Conservation (phyloP, 2,888 invertebrate genomes). For the Suillia variegata region DNA sequence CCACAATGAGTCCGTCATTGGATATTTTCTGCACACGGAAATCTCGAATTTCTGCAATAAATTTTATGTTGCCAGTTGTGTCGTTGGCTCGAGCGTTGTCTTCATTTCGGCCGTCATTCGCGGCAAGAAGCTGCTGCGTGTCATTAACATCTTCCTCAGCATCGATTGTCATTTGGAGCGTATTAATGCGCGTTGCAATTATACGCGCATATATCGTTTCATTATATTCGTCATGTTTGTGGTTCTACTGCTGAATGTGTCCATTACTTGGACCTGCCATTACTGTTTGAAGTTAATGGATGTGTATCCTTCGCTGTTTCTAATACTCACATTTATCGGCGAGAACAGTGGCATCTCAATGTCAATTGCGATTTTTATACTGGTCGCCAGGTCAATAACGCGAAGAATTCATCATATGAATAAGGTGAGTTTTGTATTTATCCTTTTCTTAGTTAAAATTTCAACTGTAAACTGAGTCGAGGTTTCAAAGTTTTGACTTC, state of each 20-base stretch:
- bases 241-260: slow-evolving; percentile 12
- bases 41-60: slow-evolving; percentile 28
- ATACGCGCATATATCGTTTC: slow-evolving; percentile 22
- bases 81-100: slow-evolving; percentile 21
- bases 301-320: slow-evolving; percentile 27
- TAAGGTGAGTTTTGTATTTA: slow-evolving; percentile 33
- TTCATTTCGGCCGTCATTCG: slow-evolving; percentile 21
- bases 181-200: slow-evolving; percentile 18
- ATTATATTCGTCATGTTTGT: slow-evolving; percentile 10
- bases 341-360: slow-evolving; percentile 28
- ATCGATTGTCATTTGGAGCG: slow-evolving; percentile 18
- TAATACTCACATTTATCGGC: slow-evolving; percentile 22
- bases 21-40: slow-evolving; percentile 31
- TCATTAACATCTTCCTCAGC: slow-evolving; percentile 17
- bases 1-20: slow-evolving; percentile 30
- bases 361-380: slow-evolving; percentile 23
- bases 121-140: slow-evolving; percentile 22
- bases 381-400: slow-evolving; percentile 22
- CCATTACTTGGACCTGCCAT: slow-evolving; percentile 16
- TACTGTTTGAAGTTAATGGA: slow-evolving; percentile 26
- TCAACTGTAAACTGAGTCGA: too few relatives aligned
- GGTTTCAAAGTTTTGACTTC: too few relatives aligned
- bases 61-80: slow-evolving; percentile 20
- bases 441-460: too few relatives aligned
- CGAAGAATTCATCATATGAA: slow-evolving; percentile 25